phyloP scores from a whole-genome alignment of 1,140 invertebrate species.

The Ceratosolen solmsi region DNA sequence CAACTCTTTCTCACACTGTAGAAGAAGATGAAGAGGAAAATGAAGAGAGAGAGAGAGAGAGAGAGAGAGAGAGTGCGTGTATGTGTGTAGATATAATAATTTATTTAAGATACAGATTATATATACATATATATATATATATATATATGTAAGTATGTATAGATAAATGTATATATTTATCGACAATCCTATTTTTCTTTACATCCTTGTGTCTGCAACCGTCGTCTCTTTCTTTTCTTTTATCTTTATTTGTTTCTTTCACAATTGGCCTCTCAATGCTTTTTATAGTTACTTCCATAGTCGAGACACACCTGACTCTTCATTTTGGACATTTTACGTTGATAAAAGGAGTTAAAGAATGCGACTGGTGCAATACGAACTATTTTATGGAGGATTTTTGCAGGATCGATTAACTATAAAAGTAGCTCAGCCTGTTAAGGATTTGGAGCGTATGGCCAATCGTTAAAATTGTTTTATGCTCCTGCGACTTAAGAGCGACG shows the following conservation, averaged over 20 bases:
- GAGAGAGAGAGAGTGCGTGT: no score
- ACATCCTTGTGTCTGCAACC: no score
- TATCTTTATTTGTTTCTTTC: neutral
- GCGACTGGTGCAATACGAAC: neutral
- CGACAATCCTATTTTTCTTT: no score
- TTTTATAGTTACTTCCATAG: conserved; percentile 9
- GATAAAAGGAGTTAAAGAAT: neutral
- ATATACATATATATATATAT: no score
- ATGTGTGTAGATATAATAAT: no score
- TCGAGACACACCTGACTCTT: neutral
- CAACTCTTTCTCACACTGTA: no score
- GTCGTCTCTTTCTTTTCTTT: neutral
- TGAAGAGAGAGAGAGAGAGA: no score
- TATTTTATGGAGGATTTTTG: conserved; percentile 6
- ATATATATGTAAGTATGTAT: no score
- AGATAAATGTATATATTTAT: no score
- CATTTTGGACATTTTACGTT: neutral
- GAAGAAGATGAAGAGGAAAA: no score
- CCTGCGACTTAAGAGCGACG: neutral
- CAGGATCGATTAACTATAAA: conserved; percentile 45
- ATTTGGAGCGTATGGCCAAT: conserved; percentile 33
- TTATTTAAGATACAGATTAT: no score
- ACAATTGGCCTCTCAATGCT: neutral
- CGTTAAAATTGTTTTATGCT: neutral
- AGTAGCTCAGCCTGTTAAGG: conserved; percentile 28